Evolutionary conservation across 2,888 invertebrate genomes (phyloP).

Genomic region (Drosophila subsilvestris): DNA sequence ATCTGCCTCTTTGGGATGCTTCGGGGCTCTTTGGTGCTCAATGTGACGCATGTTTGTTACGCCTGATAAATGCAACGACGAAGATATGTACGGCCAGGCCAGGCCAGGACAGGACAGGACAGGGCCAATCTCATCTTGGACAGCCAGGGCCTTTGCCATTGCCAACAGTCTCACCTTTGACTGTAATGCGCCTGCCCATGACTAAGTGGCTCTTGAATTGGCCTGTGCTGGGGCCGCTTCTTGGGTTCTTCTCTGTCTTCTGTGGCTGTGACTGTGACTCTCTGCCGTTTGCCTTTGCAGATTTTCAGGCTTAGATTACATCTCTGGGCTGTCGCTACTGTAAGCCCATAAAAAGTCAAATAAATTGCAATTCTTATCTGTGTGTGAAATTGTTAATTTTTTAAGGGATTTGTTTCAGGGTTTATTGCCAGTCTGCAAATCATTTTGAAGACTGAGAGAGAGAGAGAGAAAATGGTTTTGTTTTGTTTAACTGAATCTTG

Average conservation of each 20-base stretch:
- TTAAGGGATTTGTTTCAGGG: slow-evolving; percentile 43
- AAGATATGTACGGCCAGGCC: not conserved
- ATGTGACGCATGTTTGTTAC: slow-evolving; percentile 77
- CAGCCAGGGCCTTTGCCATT: slow-evolving; percentile 8
- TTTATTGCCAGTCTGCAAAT: slow-evolving; percentile 14
- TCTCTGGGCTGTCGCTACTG: slow-evolving; percentile 38
- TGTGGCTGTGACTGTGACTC: slow-evolving; percentile 37
- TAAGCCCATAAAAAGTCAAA: slow-evolving; percentile 42
- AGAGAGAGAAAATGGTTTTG: no score
- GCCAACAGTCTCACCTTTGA: slow-evolving; percentile 41
- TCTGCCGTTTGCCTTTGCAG: slow-evolving; percentile 16
- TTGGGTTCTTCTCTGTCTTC: slow-evolving; percentile 22
- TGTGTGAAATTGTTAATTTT: slow-evolving; percentile 64
- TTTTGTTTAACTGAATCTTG: no score
- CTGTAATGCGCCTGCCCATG: slow-evolving; percentile 57
- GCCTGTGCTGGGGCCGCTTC: slow-evolving; percentile 14
- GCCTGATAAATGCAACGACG: slow-evolving; percentile 62
- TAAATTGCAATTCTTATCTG: slow-evolving; percentile 52
- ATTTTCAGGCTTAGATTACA: slow-evolving; percentile 52
- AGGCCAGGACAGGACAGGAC: not conserved
- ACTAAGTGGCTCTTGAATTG: slow-evolving; percentile 58
- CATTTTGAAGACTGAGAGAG: not conserved
- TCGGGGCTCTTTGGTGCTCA: slow-evolving; percentile 31
- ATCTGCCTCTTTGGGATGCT: not conserved
- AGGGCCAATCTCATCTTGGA: slow-evolving; percentile 22